Percentiles rank a stretch among this genome's conserved stretches.
Evolutionary conservation across 2,113 vertebrate genomes (phyloP).

Genomic region (Candoia aspera): DNA sequence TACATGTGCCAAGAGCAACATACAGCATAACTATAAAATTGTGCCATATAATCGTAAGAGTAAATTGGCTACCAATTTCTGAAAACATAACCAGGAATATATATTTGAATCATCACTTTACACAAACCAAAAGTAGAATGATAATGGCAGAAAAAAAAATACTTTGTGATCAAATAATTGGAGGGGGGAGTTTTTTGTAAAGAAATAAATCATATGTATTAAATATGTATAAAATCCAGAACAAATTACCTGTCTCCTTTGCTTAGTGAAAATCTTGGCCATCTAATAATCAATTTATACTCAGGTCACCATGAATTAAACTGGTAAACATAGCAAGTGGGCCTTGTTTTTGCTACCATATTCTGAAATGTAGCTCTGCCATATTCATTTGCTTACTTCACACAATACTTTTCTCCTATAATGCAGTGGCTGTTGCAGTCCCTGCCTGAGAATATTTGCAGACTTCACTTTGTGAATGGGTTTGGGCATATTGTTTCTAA

Average conservation of each 20-base stretch:
- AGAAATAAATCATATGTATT: background rate
- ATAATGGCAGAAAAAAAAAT: background rate
- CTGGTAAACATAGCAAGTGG: background rate
- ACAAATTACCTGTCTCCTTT: conserved; percentile 23
- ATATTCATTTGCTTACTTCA: conserved; percentile 3
- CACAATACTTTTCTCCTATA: background rate
- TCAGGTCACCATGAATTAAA: background rate
- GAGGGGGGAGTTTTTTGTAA: background rate
- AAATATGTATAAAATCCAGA: conserved; percentile 28
- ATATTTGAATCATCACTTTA: background rate
- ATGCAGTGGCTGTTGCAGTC: background rate
- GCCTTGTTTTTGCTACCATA: background rate
- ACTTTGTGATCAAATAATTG: background rate
- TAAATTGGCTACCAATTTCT: background rate
- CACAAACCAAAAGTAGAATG: background rate
- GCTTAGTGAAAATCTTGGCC: background rate
- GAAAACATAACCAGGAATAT: background rate
- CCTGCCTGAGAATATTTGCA: background rate
- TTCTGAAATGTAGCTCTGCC: background rate
- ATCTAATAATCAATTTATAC: background rate
- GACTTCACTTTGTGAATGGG: background rate
- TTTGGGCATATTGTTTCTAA: background rate
- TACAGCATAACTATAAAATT: background rate
- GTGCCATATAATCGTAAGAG: background rate
- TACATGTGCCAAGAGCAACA: background rate